Conservation (phyloP, 2,797 vertebrate genomes). For the Phataginus tetradactyla region DNA sequence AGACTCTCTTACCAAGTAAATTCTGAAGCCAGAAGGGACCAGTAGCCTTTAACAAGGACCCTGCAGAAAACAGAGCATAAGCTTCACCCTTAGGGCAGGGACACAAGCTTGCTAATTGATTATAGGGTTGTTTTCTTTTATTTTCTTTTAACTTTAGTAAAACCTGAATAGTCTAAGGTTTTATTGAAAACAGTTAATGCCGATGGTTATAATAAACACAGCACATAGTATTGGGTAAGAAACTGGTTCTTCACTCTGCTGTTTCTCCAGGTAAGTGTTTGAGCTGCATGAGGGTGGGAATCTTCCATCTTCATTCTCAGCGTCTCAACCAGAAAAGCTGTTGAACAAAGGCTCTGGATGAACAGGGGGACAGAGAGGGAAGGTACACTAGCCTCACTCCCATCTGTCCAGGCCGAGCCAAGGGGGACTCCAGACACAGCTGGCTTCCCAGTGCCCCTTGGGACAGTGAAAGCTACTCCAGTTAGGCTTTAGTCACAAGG, state of each 20-base stretch:
- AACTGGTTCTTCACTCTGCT: neutral
- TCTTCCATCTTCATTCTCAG: neutral
- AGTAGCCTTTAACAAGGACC: neutral
- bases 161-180: neutral
- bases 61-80: neutral
- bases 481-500: no score
- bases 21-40: neutral
- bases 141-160: neutral
- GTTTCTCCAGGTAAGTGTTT: neutral
- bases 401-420: neutral
- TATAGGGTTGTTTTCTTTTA: neutral
- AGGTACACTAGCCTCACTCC: no score
- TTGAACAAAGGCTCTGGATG: neutral
- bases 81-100: neutral
- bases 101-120: neutral
- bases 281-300: neutral
- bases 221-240: no score
- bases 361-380: neutral
- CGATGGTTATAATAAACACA: neutral
- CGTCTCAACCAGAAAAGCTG: neutral
- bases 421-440: neutral
- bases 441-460: no score
- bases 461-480: neutral
- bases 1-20: neutral
- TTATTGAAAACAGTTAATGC: neutral